Evolutionary conservation across 2,797 vertebrate species (phyloP), one percentile per base, ranked within the genome.

Genomic region (Oryzias sinensis): DNA sequence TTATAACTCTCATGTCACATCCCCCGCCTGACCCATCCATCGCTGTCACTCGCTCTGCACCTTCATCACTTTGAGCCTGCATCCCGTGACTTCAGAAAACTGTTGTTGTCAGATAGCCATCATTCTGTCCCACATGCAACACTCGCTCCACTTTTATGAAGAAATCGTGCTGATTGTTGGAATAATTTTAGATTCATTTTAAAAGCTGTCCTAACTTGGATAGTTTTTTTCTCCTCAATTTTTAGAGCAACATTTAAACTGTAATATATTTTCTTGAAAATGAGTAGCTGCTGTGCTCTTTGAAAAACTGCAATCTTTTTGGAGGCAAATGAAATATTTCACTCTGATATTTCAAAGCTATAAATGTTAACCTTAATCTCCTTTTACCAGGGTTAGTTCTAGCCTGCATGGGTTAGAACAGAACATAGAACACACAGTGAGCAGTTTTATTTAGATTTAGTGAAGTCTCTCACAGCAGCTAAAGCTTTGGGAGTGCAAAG

Each of bases 1-100:
- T 46, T 46, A 46, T 18, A 46, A 20, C 18, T 20, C 8, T 8
- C 44, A 46, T 46, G 17, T 46, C 44, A 46, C 44, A 46, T 18
- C 44, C 44, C 20, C 13, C 20, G 44, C 18, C 11, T 22, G 44
- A 46, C 44, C n/a, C 45, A 47, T 47, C 45, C 45, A 47, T 47
- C 45, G 22, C 45, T 47, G 45, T 47, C 45, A 47, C 45, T 24
- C 14, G 45, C 45, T 47, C 20, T 47, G 45, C 45, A 22, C 13
- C 14, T 47, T 22, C 45, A 47, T 47, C 20, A 47, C 18, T 47
- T 47, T 47, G 5, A 14, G 45, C 22, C 45, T 24, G 45, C 13
- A 22, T 47, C 22, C 45, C 22, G 45, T 47, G 18, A 47, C 18
- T 24, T 5, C 1, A 24, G 45, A 47, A 47, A 47, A 47, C 22